These are phyloP conservation scores for Cantharis rustica DNA, from an alignment of 2,888 invertebrate genomes.

Conservation along the genomic window DNA sequence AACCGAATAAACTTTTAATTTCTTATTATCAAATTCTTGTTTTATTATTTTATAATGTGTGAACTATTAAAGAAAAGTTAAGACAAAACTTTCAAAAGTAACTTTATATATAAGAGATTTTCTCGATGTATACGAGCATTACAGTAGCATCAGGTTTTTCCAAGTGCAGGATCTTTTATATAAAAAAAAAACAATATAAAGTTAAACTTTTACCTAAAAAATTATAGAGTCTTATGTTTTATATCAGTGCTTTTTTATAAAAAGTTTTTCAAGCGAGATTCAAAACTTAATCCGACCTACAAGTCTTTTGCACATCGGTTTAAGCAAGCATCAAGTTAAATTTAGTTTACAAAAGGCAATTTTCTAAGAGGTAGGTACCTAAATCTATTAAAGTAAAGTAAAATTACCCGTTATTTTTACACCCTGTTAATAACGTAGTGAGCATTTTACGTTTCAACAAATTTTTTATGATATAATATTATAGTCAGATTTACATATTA, in stretches of 20 bases:
- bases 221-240: background rate
- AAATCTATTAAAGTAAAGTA: too few species aligned
- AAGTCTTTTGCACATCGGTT: background rate
- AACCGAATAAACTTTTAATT: background rate
- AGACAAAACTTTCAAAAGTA: background rate
- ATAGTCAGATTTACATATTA: too few species aligned
- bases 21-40: background rate
- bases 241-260: too few species aligned
- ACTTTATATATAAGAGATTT: background rate
- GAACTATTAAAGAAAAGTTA: background rate
- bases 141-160: background rate
- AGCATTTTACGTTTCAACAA: too few species aligned
- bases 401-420: too few species aligned
- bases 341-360: background rate
- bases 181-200: background rate
- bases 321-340: background rate
- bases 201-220: background rate
- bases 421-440: too few species aligned
- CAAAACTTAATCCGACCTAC: background rate
- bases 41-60: background rate
- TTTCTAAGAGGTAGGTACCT: too few species aligned
- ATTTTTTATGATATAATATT: too few species aligned
- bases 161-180: background rate
- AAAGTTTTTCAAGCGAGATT: background rate
- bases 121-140: background rate